Evolutionary conservation across 2,888 invertebrate species (phyloP), one percentile per base, ranked within the genome.

Genomic region (Xestoiulus laeticollis): DNA sequence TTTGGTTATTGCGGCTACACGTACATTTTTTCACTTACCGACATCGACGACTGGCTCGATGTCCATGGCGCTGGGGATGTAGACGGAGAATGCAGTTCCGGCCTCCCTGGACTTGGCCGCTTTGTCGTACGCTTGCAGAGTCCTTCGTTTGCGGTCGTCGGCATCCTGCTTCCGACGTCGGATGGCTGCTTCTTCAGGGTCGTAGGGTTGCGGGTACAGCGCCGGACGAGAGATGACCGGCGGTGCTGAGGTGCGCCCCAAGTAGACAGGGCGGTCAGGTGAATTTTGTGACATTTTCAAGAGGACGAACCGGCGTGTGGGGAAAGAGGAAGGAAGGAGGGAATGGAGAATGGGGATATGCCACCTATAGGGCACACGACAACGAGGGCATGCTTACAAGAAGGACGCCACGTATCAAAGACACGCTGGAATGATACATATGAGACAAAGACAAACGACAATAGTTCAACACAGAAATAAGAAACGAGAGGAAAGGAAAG

Each of bases 181-280:
- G 32, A 90, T 90, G 82, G 90, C 89, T 44, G 89, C 88, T 83
- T 90, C 90, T 90, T 89, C 90, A 0, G 90, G 89, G 82, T 90
- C 90, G 53, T 87, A 68, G 5, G 88, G 83, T 87, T 43, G 82
- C 14, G 78, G 78, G 30, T 78, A 30, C 78, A 78, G 30, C 78
- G 78, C 78, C 78, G 78, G 78, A 14, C 78, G 78, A 78, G 78
- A 78, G 30, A 30, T 78, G 78, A 78, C 78, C 78, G 6, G 12
- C 26, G 26, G 26, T 1, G 78, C 78, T 78, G 78, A 48, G 10
- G 30, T 48, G 48, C 14, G 30, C 59, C 59, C 53, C 59, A 59
- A 59, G 59, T 6, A 59, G 59, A 59, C 59, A 48, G 48, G 12
- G 48, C 19, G 59, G n/a, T 59, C 59, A 78, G 78, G 78, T 78